Percentiles rank a stretch among this genome's conserved stretches.
These are phyloP conservation scores for Julus scandinavius DNA, from an alignment of 2,888 invertebrate species.

Conservation along the genomic window DNA sequence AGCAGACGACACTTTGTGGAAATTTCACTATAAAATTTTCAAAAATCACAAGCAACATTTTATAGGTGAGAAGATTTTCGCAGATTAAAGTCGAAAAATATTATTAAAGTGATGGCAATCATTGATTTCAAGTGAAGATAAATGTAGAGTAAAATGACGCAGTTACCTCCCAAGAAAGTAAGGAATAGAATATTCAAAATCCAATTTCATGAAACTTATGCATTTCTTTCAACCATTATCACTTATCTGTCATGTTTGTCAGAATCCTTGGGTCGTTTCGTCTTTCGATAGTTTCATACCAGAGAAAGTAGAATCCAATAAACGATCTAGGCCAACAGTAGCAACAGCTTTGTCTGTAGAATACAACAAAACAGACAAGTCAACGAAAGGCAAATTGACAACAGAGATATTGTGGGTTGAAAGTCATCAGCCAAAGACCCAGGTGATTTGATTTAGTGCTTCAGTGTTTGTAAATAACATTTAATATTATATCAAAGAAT, in stretches of 20 bases:
- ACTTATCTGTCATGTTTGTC: neutral
- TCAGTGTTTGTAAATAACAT: neutral
- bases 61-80: neutral
- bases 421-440: slow-evolving; percentile 25
- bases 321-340: neutral
- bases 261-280: slow-evolving; percentile 47
- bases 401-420: slow-evolving; percentile 11
- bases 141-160: neutral
- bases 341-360: neutral
- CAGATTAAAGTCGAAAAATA: neutral
- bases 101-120: neutral
- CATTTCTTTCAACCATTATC: neutral
- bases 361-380: neutral
- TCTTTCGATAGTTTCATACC: neutral
- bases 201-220: neutral
- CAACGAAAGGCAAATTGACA: neutral
- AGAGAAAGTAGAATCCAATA: neutral
- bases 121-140: neutral
- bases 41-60: neutral
- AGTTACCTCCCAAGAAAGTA: neutral
- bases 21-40: neutral
- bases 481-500: too few relatives aligned
- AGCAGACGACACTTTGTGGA: neutral
- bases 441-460: neutral
- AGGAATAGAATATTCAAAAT: neutral